Conservation (phyloP, 2,113 vertebrate species). For the Otis tarda region DNA sequence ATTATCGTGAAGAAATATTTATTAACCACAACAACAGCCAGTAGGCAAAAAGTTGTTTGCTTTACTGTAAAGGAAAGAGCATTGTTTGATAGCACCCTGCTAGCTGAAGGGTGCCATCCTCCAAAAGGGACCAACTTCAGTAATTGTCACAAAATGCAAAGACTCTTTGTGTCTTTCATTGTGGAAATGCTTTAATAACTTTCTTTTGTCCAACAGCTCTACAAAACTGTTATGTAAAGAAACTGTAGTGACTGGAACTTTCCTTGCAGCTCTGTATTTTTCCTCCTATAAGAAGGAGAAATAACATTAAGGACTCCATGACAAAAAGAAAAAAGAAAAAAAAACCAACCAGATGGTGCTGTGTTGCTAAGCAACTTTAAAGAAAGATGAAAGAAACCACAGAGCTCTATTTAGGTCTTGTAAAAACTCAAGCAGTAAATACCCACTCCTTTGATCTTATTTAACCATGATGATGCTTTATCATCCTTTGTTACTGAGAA, state of each 20-base stretch:
- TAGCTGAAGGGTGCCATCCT: neutral
- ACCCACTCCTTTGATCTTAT: conserved; percentile 43
- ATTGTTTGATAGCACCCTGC: neutral
- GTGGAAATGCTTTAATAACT: neutral
- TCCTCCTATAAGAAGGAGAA: neutral
- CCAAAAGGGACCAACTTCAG: neutral
- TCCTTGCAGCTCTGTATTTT: neutral
- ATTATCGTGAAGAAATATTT: neutral
- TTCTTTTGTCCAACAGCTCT: conserved; percentile 7
- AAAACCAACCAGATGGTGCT: neutral
- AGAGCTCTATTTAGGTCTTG: conserved; percentile 18
- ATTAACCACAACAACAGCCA: neutral
- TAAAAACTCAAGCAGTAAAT: conserved; percentile 35
- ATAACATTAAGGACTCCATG: neutral
- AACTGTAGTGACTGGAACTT: neutral
- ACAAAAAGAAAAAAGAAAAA: neutral
- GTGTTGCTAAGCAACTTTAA: conserved; percentile 52
- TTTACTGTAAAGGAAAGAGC: neutral
- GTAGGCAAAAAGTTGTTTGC: neutral
- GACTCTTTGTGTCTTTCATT: neutral
- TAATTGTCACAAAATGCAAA: neutral
- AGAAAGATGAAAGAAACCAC: conserved; percentile 55
- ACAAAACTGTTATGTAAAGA: conserved; percentile 5
- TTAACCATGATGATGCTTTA: conserved; percentile 25
- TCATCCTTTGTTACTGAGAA: neutral